Conservation (phyloP, 2,888 invertebrate genomes). For the Monochamus alternatus region DNA sequence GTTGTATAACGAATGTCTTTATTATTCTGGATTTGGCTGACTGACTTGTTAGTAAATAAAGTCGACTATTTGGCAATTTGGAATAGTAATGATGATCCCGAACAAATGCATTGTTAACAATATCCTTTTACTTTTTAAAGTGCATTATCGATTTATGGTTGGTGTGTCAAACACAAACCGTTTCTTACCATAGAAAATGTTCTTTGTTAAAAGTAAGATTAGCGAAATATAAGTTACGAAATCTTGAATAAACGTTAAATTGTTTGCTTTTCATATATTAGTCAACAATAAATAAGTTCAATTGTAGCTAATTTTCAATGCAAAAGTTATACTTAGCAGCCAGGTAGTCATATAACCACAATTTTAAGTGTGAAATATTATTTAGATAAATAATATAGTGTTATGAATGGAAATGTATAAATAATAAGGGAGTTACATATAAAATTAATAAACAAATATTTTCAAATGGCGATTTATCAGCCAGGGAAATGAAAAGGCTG, state of each 20-base stretch:
- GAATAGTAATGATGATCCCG: background rate
- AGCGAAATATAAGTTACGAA: constrained; percentile 8
- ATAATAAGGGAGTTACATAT: too few species aligned
- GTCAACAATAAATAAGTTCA: background rate
- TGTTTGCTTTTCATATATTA: background rate
- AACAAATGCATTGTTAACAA: background rate
- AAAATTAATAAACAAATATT: too few species aligned
- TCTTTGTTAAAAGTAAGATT: background rate
- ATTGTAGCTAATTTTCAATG: too few species aligned
- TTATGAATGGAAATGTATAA: too few species aligned
- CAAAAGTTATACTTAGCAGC: too few species aligned
- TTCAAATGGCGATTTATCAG: too few species aligned
- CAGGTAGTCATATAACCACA: too few species aligned
- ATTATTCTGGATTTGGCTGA: background rate
- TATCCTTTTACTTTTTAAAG: constrained; percentile 8
- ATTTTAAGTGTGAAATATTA: too few species aligned
- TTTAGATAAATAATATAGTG: too few species aligned
- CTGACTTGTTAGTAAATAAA: background rate
- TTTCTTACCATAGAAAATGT: constrained; percentile 8
- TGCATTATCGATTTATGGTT: constrained; percentile 2
- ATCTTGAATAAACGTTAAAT: background rate
- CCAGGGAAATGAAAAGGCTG: too few species aligned
- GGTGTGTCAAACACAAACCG: background rate
- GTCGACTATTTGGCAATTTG: background rate
- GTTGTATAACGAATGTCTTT: background rate